Conservation (phyloP, 2,888 invertebrate genomes). For the Dryadula phaetusa region DNA sequence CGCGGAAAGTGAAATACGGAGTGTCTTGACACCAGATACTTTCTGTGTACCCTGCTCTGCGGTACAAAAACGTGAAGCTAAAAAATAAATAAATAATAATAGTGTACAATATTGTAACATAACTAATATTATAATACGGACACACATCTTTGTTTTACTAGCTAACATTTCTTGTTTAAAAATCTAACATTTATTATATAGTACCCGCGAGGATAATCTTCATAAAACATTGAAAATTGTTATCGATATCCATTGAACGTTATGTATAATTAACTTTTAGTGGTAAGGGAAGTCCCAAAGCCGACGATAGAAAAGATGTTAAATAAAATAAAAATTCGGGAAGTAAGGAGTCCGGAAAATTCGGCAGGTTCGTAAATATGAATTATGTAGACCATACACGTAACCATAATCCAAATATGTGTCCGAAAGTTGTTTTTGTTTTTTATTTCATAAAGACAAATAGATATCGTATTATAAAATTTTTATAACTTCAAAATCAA, state of each 20-base stretch:
- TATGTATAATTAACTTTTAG: slow-evolving; percentile 63
- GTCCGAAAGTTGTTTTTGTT: background rate
- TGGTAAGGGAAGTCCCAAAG: slow-evolving; percentile 58
- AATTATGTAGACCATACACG: slow-evolving; percentile 61
- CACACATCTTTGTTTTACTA: too few relatives aligned
- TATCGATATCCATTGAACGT: slow-evolving; percentile 41
- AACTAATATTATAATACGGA: too few relatives aligned
- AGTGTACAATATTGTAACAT: too few relatives aligned
- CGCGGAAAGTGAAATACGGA: too few relatives aligned
- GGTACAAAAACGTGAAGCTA: too few relatives aligned
- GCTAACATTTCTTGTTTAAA: background rate
- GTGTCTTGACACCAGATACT: too few relatives aligned
- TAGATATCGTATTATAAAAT: too few relatives aligned
- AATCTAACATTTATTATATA: background rate
- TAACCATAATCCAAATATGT: background rate
- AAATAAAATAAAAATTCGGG: slow-evolving; percentile 75
- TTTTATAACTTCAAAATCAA: too few relatives aligned
- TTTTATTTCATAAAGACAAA: background rate
- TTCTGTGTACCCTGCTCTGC: too few relatives aligned
- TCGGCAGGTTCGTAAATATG: slow-evolving; percentile 78
- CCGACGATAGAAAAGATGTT: slow-evolving; percentile 65
- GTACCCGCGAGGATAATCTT: slow-evolving; percentile 30
- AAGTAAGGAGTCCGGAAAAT: slow-evolving; percentile 75
- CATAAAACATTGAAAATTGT: slow-evolving; percentile 41
- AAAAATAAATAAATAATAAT: too few relatives aligned